Evolutionary conservation across 2,113 vertebrate genomes (phyloP), one percentile per base, ranked within the genome.

Genomic region (Pseudorhombus dupliciocellatus): DNA sequence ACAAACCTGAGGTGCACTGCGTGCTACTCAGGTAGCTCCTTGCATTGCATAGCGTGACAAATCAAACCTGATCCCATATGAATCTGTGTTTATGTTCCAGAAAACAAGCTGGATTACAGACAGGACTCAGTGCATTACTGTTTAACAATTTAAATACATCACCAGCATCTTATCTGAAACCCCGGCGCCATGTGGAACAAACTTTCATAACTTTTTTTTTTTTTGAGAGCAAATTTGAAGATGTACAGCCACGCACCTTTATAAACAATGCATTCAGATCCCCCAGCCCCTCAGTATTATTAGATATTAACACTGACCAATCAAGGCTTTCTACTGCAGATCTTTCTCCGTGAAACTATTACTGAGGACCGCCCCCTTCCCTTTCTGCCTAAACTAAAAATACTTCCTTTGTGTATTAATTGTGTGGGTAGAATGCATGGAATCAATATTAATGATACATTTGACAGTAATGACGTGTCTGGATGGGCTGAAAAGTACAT

Each of bases 391-490:
- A 51, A 26, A 20, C 55, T 4, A 52, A 28, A 54, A 11, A 10
- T n/a, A 1, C 15, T 5, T 22, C 16, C 11, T 70, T 22, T 28
- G 22, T 40, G 18, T 57, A 8, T 66, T 28, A 2, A 56, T 56
- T 66, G 51, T 52, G 30, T 52, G 1, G 11, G 3, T 0, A 2
- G 42, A 51, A 12, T 46, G 11, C 20, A 34, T 21, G 22, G 11
- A n/a, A 46, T 52, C n/a, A 64, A 21, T 52, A 24, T 15, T 16
- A 31, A 16, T 25, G 18, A 20, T 71, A 16, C 26, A 34, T 31
- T 66, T 71, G 12, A 65, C 31, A 60, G 26, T 26, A 70, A 34
- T 58, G 54, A 54, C 66, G 18, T 24, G 50, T 56, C 20, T 48
- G 28, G 12, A 69, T 62, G 21, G 16, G 20, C 40, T 42, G 24